Evolutionary conservation across 1,140 invertebrate species (phyloP), one percentile per base, ranked within the genome.

Genomic region (Heterodera schachtii): DNA sequence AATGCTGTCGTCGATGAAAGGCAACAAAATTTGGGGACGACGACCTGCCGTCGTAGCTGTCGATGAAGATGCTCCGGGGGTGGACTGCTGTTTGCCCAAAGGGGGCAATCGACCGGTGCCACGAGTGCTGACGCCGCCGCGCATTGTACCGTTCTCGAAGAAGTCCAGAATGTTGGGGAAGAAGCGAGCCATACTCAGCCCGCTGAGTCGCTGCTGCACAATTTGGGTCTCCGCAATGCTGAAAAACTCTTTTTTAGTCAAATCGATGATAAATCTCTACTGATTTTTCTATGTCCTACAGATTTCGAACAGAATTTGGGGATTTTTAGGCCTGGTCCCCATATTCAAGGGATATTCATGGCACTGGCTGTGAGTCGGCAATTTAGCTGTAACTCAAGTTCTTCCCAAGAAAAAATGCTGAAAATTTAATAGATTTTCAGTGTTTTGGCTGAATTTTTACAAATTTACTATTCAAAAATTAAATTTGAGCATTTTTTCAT

Each of bases 21-120:
- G 81, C 79, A 82, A 60, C 44, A 76, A 21, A 46, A 82, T 41
- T 81, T 82, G 79, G n/a, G 81, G 75, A n/a, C 44, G 43, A 49
- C 8, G 31, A 31, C 31, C 31, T 31, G 31, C 8, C 31, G n/a
- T 21, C 16, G 73, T 44, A 2, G 49, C 73, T 74, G 77, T 79
- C 21, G 76, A n/a, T 3, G 44, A n/a, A 44, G n/a, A 44, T 69
- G 31, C 31, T 76, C 75, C 76, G 19, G 49, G 0, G 49, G 49
- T 11, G 6, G 49, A 8, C 11, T 52, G 49, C 49, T 47, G 21
- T 43, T 46, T 80, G 31, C 73, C 77, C 49, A 64, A 19, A n/a
- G 19, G 57, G 5, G 57, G 64, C 46, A 4, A 60, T 19, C 8
- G 60, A n/a, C 71, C 19, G 46, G 16, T 19, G 46, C 73, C 52